Conservation (phyloP, 2,113 vertebrate species). For the Heterotis niloticus region DNA sequence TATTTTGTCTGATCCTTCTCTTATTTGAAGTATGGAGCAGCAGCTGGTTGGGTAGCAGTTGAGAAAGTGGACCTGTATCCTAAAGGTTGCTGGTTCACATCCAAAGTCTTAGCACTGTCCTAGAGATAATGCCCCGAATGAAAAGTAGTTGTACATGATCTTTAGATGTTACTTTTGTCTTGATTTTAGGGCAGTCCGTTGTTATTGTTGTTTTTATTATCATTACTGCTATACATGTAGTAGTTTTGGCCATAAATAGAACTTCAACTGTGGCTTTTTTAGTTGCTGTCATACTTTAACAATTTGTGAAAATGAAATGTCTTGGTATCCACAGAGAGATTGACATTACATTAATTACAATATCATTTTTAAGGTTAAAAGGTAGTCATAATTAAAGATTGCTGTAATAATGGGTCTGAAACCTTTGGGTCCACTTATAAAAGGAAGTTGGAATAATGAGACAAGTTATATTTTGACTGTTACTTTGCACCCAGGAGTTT, state of each 20-base stretch:
- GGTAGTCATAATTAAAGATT: neutral
- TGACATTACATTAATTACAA: neutral
- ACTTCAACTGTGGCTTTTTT: neutral
- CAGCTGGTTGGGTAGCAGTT: too few relatives aligned
- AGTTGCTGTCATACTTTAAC: neutral
- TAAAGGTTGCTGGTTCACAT: too few relatives aligned
- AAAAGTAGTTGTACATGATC: neutral
- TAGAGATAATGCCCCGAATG: too few relatives aligned
- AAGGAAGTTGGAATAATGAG: constrained; percentile 11
- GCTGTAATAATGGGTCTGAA: neutral
- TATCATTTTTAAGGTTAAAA: constrained; percentile 8
- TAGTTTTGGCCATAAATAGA: neutral
- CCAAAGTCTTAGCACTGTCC: too few relatives aligned
- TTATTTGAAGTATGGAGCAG: too few relatives aligned
- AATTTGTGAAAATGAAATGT: too few relatives aligned
- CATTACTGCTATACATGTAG: neutral
- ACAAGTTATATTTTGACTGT: constrained; percentile 9
- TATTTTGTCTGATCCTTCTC: too few relatives aligned
- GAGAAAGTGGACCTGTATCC: too few relatives aligned
- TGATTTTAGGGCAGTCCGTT: too few relatives aligned
- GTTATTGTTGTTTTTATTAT: neutral
- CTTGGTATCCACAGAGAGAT: neutral
- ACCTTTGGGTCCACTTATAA: neutral
- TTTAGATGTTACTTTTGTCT: neutral
- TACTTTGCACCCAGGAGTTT: neutral